A percentile compares a stretch with the other conserved stretches of the same genome.
Evolutionary conservation across 2,797 vertebrate species (phyloP).

Genomic region (Micrastur ruficollis): DNA sequence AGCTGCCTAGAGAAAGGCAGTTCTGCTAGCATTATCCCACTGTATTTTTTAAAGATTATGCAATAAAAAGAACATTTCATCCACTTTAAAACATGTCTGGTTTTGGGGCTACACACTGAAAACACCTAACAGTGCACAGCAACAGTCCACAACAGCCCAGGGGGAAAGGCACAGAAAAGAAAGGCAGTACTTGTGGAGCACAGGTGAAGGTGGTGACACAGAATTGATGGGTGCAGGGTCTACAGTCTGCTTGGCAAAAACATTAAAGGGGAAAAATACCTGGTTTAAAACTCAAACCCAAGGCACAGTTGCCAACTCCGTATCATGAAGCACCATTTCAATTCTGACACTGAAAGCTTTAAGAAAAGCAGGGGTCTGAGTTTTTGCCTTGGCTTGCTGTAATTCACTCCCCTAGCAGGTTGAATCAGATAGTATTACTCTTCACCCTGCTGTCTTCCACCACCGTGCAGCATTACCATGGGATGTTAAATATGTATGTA

Average conservation of each 20-base stretch:
- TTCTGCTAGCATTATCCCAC: not conserved
- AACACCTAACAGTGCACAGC: not conserved
- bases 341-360: not conserved
- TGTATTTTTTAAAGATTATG: not conserved
- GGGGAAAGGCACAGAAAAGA: not conserved
- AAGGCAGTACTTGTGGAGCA: not conserved
- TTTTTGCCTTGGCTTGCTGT: not conserved
- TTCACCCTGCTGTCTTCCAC: not conserved
- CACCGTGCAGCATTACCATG: accelerated
- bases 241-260: not conserved
- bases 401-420: not conserved
- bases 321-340: not conserved
- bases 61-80: not conserved
- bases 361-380: not conserved
- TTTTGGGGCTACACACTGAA: not conserved
- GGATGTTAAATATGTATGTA: not conserved
- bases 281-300: not conserved
- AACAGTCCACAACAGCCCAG: not conserved
- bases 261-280: not conserved
- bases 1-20: not conserved
- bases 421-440: not conserved
- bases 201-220: not conserved
- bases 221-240: not conserved
- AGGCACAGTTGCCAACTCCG: accelerated
- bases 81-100: not conserved